Evolutionary conservation across 2,797 vertebrate genomes (phyloP), one percentile per base, ranked within the genome.

Genomic region (Poeciliopsis paucimaculata): DNA sequence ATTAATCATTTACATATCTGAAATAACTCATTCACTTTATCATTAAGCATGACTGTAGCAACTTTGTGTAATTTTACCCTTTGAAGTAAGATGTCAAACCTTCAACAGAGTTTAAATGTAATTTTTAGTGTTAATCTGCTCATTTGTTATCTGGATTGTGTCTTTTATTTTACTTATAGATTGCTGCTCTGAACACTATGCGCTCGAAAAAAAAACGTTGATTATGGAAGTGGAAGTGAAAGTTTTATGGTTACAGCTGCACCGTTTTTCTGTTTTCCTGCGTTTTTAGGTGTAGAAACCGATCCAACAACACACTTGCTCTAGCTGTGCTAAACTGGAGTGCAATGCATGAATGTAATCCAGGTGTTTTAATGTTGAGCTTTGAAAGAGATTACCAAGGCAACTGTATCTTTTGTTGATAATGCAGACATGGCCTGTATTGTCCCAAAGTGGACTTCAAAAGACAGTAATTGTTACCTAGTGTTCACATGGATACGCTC

Each of bases 171-270:
- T 11, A 55, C 51, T 57, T 13, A 57, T 13, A 28, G 20, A n/a
- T 78, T 55, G 49, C 46, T 53, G 77, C 53, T 82, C 81, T 43
- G 46, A 72, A n/a, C 51, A 12, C 49, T 49, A 68, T 64, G 43
- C 49, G 62, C 34, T 74, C 2, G 41, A 71, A 85, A 87, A 82
- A 23, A 6, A 85, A 82, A 82, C 39, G 31, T 45, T 76, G 77
- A 66, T 73, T 71, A 80, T 73, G 72, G 77, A 73, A 75, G 49
- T 77, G 45, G n/a, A 76, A 85, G 86, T 74, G 83, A 87, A 83
- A 84, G 81, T 84, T 62, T 80, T 10, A 20, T 47, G 46, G 86
- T 75, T 70, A 49, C 77, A 62, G 34, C 79, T 71, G 55, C 68
- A 71, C 36, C 55, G 26, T 47, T 76, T 47, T 60, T 26, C 11